These are phyloP conservation scores for Enteromius thamalakanensis DNA, from an alignment of 2,797 vertebrate genomes.

Conservation along the genomic window DNA sequence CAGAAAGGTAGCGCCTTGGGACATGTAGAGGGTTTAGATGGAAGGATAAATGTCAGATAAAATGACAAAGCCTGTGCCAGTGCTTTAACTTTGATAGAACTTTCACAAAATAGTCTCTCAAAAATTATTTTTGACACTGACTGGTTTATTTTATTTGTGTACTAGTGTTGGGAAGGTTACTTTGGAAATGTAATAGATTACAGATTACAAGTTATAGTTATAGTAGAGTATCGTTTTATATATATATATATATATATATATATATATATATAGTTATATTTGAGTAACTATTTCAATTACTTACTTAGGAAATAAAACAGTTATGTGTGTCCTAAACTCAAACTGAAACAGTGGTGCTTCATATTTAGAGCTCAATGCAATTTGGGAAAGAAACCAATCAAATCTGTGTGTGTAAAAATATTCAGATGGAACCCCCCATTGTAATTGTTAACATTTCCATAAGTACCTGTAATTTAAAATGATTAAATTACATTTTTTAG, in stretches of 20 bases:
- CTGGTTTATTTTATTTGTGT: background rate
- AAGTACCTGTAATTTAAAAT: no score
- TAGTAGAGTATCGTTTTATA: no score
- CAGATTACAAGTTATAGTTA: background rate
- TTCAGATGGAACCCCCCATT: no score
- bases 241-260: no score
- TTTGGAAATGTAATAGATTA: background rate
- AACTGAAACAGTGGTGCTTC: no score
- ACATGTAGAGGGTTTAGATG: background rate
- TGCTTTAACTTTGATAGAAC: background rate
- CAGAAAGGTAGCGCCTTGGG: constrained; percentile 77
- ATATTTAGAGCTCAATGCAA: no score
- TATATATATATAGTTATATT: no score
- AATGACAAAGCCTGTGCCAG: background rate
- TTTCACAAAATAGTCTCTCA: background rate
- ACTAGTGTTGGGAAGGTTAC: background rate
- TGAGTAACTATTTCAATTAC: background rate
- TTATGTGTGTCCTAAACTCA: no score
- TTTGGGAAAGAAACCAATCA: no score
- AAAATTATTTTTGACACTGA: background rate
- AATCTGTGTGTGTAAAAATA: no score
- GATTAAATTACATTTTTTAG: no score
- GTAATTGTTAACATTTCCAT: no score
- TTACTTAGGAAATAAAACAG: background rate
- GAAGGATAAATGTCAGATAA: constrained; percentile 8